Conservation (phyloP, 2,113 vertebrate species). For the Petroica traversi region DNA sequence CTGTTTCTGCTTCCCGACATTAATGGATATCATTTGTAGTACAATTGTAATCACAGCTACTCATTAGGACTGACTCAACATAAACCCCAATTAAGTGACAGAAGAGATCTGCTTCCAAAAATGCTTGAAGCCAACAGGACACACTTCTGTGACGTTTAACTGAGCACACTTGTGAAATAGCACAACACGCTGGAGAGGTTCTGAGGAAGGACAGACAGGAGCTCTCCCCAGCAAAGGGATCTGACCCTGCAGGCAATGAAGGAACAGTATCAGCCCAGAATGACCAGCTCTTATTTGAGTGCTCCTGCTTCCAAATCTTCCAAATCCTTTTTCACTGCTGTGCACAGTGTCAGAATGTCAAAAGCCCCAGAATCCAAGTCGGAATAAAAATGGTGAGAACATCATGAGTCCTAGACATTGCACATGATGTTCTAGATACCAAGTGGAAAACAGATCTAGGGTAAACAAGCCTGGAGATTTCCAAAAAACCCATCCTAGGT, state of each 20-base stretch:
- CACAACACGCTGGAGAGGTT: not conserved
- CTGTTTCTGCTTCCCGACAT: conserved; percentile 3
- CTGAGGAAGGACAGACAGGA: not conserved
- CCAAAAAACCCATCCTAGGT: not conserved
- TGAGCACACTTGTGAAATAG: not conserved
- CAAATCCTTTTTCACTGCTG: not conserved
- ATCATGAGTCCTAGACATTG: not conserved
- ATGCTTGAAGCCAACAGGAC: not conserved
- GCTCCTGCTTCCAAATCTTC: not conserved
- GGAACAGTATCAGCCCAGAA: not conserved
- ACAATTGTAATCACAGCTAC: not conserved
- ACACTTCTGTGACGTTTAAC: not conserved
- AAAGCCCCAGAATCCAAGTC: not conserved
- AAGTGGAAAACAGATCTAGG: not conserved
- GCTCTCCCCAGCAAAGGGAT: not conserved
- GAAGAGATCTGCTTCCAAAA: not conserved
- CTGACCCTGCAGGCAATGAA: not conserved
- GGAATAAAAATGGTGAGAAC: not conserved
- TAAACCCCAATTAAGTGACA: not conserved
- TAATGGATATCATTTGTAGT: not conserved
- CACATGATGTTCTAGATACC: not conserved
- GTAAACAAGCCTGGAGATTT: not conserved
- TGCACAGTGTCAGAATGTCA: not conserved
- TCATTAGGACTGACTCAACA: not conserved
- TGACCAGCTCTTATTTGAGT: not conserved